A percentile compares a stretch with the other conserved stretches of the same genome.
phyloP scores from a whole-genome alignment of 2,797 vertebrate genomes.

The Hozukius guyotensis region DNA sequence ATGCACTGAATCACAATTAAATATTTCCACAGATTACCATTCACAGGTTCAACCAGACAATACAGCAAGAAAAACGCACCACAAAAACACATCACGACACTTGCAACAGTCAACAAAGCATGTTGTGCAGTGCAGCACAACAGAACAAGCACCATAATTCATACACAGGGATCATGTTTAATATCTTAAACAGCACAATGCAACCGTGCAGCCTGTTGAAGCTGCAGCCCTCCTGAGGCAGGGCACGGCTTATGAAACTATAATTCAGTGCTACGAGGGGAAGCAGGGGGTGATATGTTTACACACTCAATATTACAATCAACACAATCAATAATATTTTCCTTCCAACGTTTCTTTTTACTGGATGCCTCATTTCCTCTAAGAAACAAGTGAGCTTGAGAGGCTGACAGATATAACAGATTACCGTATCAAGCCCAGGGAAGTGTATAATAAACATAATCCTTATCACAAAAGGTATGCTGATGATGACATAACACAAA shows the following conservation, averaged over 20 bases:
- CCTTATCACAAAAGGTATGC: background rate
- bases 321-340: background rate
- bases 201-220: background rate
- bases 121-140: background rate
- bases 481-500: background rate
- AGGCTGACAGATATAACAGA: background rate
- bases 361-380: background rate
- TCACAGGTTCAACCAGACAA: background rate
- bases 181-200: background rate
- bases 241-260: constrained; percentile 27
- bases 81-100: background rate
- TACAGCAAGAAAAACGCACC: background rate
- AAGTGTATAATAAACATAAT: background rate
- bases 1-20: background rate
- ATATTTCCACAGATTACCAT: background rate
- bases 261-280: constrained; percentile 18
- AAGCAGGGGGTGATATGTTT: background rate
- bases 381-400: background rate
- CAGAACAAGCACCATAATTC: background rate
- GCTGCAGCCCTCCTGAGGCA: background rate
- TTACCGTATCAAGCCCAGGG: background rate
- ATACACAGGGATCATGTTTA: background rate
- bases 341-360: background rate
- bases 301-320: background rate
- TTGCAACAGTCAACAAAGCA: background rate